Conservation (phyloP, 2,113 vertebrate species). For the Felis catus region DNA sequence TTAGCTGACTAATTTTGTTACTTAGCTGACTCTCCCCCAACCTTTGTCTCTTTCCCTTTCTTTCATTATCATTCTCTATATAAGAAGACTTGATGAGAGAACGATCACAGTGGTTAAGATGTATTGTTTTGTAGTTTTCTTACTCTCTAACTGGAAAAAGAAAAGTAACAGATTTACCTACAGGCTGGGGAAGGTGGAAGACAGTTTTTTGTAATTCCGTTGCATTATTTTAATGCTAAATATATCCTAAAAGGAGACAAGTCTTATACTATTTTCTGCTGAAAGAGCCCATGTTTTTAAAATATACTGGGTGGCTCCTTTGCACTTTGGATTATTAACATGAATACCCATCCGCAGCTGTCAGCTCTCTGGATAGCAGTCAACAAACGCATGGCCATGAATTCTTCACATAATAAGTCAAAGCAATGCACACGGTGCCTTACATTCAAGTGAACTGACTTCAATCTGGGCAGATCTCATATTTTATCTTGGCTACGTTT, state of each 20-base stretch:
- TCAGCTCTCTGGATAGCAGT: neutral
- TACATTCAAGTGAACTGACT: constrained; percentile 22
- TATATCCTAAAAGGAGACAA: constrained; percentile 7
- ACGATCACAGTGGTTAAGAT: neutral
- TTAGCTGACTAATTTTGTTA: neutral
- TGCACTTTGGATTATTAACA: neutral
- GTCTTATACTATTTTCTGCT: neutral
- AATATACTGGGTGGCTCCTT: neutral
- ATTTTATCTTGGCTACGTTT: constrained; percentile 37
- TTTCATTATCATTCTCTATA: neutral
- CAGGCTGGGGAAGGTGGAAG: neutral
- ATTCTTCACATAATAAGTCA: constrained; percentile 48
- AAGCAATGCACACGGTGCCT: neutral
- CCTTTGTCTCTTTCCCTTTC: neutral
- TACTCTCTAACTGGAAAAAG: neutral
- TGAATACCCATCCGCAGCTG: neutral
- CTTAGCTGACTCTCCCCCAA: neutral
- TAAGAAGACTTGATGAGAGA: neutral
- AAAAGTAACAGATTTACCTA: neutral
- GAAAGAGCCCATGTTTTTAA: neutral
- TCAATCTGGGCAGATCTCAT: constrained; percentile 37
- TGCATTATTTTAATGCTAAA: constrained; percentile 40
- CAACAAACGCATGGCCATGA: constrained; percentile 37
- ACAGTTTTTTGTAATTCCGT: neutral
- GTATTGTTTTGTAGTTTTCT: neutral